Percentiles rank a stretch among this genome's conserved stretches.
Conservation (phyloP, 2,113 vertebrate genomes). For the Oncorhynchus gorbuscha region DNA sequence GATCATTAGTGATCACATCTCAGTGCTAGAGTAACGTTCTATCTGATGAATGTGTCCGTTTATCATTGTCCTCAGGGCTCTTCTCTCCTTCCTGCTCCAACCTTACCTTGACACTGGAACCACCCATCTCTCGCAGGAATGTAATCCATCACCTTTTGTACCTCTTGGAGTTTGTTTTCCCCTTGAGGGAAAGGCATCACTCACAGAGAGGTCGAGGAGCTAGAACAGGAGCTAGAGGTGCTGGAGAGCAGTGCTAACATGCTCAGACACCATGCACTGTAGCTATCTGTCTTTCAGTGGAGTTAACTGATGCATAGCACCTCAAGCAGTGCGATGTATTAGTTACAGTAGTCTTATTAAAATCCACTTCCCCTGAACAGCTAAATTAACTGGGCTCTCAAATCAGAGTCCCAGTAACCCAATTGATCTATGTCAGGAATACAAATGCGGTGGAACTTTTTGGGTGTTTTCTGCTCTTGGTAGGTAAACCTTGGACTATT, state of each 20-base stretch:
- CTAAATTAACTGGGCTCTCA: too few species aligned
- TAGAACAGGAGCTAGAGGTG: background rate
- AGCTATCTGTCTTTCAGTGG: background rate
- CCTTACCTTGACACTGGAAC: constrained; percentile 67
- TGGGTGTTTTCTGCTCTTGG: too few species aligned
- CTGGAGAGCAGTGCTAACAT: constrained; percentile 35
- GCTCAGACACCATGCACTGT: constrained; percentile 6
- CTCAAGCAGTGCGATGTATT: background rate
- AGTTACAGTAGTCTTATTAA: background rate
- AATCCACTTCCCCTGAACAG: too few species aligned
- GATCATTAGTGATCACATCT: constrained; percentile 11
- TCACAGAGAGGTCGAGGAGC: constrained; percentile 23
- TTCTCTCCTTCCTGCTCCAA: constrained; percentile 16
- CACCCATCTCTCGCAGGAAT: background rate
- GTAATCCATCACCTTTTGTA: constrained; percentile 55
- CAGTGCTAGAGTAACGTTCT: constrained; percentile 15
- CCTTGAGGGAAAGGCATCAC: constrained; percentile 51
- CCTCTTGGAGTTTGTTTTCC: constrained; percentile 30
- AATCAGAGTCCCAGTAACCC: too few species aligned
- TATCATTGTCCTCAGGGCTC: constrained; percentile 17
- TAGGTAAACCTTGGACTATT: too few species aligned
- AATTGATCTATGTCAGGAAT: too few species aligned
- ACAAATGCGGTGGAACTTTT: too few species aligned
- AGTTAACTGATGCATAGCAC: background rate
- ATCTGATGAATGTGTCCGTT: constrained; percentile 20